phyloP scores from a whole-genome alignment of 1,140 invertebrate species.

The Ostrea denselamellosa region DNA sequence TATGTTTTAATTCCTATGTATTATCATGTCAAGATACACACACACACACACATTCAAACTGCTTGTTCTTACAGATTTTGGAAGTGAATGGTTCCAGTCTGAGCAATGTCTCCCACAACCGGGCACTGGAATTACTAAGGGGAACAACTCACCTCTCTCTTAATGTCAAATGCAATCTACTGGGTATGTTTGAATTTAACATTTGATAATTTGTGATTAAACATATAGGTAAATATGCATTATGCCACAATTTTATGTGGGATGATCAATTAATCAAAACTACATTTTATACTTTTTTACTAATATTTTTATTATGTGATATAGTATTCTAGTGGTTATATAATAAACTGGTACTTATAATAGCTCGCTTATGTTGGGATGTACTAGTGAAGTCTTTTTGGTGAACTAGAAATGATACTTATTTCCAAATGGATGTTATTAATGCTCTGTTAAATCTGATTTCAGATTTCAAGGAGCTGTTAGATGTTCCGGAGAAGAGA shows the following conservation, averaged over 20 bases:
- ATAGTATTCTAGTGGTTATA: too few species aligned
- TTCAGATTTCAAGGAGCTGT: slow-evolving; percentile 89
- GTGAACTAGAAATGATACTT: too few species aligned
- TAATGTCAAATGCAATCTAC: slow-evolving; percentile 97
- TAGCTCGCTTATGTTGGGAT: too few species aligned
- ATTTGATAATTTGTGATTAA: neutral
- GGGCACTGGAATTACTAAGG: slow-evolving; percentile 94
- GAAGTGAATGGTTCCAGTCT: slow-evolving; percentile 99
- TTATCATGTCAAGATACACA: neutral
- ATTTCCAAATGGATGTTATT: too few species aligned
- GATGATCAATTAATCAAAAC: too few species aligned
- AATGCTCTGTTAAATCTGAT: slow-evolving; percentile 46
- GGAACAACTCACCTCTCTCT: slow-evolving; percentile 97
- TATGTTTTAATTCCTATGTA: too few species aligned
- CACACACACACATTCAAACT: neutral
- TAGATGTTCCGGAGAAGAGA: slow-evolving; percentile 89
- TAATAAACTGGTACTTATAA: too few species aligned
- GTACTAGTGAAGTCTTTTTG: too few species aligned
- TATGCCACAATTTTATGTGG: too few species aligned
- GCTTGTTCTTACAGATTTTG: slow-evolving; percentile 80
- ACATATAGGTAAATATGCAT: too few species aligned
- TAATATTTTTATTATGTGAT: too few species aligned
- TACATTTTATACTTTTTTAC: too few species aligned
- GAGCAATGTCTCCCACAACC: slow-evolving; percentile 92
- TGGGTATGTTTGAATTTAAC: slow-evolving; percentile 80